A percentile compares a stretch with the other conserved stretches of the same genome.
Conservation (phyloP, 2,888 invertebrate species). For the Parnassius apollo region DNA sequence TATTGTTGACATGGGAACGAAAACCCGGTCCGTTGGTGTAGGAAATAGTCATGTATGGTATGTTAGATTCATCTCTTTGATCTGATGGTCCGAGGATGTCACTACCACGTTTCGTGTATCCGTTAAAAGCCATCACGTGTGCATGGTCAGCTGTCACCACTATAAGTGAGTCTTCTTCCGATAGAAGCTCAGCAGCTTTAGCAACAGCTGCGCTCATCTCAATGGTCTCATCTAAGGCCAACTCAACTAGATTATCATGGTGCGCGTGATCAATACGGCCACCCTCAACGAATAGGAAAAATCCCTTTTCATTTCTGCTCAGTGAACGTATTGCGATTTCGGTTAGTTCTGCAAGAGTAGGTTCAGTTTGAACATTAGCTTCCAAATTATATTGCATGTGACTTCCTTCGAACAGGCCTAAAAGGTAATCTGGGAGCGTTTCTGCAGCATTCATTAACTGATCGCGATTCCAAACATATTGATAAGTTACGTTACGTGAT, state of each 20-base stretch:
- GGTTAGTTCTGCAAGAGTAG: conserved; percentile 49
- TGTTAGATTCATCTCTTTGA: conserved; percentile 46
- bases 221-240: too few relatives aligned
- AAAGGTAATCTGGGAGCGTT: conserved; percentile 78
- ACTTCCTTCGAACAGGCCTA: conserved; percentile 83
- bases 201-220: too few relatives aligned
- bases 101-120: conserved; percentile 70
- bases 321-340: too few relatives aligned
- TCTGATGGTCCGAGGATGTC: too few relatives aligned
- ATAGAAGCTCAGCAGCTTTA: conserved; percentile 45
- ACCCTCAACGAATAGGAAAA: too few relatives aligned
- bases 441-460: conserved; percentile 68
- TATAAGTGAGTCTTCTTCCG: conserved; percentile 83
- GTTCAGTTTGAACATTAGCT: conserved; percentile 44
- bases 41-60: conserved; percentile 75
- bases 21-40: conserved; percentile 82
- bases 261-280: too few relatives aligned
- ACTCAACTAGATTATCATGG: too few relatives aligned
- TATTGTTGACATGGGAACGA: conserved; percentile 44
- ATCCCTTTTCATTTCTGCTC: too few relatives aligned
- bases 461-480: conserved; percentile 50
- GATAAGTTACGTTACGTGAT: conserved; percentile 47
- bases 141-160: conserved; percentile 87
- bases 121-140: conserved; percentile 83
- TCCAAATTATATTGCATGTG: conserved; percentile 85